Evolutionary conservation across 2,888 invertebrate genomes (phyloP), one percentile per base, ranked within the genome.

Genomic region (Polyommatus iphigenia): DNA sequence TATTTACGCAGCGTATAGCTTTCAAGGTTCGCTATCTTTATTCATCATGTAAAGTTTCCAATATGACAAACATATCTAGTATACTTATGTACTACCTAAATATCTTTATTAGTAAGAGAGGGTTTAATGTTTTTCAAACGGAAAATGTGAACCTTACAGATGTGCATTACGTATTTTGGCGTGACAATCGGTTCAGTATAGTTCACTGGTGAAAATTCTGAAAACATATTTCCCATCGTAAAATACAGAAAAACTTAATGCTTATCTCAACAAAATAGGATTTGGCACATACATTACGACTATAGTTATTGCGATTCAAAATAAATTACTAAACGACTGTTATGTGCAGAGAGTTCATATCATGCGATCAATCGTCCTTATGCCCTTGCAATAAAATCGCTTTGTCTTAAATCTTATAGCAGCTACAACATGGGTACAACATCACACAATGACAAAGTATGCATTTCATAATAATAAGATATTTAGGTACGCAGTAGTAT

Each of bases 201-300:
- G 29, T 32, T 54, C 15, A 29, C 67, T 67, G 24, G 29, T 24
- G 24, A 62, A 62, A 62, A 24, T 62, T 1, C 10, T 20, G 15
- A 15, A 29, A 32, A 67, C 36, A 18, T 29, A 29, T 29, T 67
- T 18, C 29, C 15, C 29, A 67, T 67, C 29, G 32, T 67, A 67
- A 67, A 67, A 67, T 29, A 67, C 29, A 67, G 67, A 13, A 67
- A 32, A 67, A 67, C 67, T 15, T 67, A 67, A 67, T 67, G 62
- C 29, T 62, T 32, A 67, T 67, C 67, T 29, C 15, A 67, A 67
- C 13, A 32, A 67, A 67, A 67, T 15, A 67, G 13, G 29, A 15
- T 67, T 67, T 67, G 67, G 67, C 67, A 67, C 67, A 67, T 67
- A 67, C 67, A 67, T 67, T 29, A 67, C 15, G 15, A 67, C 67